A percentile compares a stretch with the other conserved stretches of the same genome.
phyloP scores from a whole-genome alignment of 2,113 vertebrate species.

The Taxidea taxus region DNA sequence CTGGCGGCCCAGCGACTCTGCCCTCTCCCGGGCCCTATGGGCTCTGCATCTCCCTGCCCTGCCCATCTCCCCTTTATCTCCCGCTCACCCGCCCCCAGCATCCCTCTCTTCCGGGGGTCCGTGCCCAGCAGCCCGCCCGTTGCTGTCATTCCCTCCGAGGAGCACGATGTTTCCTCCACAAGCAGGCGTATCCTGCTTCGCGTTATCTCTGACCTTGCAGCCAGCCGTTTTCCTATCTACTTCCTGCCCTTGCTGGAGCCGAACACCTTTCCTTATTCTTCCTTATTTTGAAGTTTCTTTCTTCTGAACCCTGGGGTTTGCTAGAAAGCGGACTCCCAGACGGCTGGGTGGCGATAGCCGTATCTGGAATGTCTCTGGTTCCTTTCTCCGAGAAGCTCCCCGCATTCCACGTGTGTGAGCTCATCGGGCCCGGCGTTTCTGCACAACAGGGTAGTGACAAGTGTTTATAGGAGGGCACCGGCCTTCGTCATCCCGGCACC shows the following conservation, averaged over 20 bases:
- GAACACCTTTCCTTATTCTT: background rate
- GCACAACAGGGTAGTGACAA: background rate
- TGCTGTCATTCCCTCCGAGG: accelerated
- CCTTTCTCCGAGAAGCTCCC: conserved; percentile 4
- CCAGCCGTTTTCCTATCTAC: background rate
- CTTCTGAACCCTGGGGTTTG: background rate
- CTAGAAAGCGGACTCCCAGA: conserved; percentile 23
- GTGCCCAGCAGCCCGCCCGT: background rate
- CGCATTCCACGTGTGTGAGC: background rate
- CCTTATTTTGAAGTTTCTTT: background rate
- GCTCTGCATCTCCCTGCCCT: background rate
- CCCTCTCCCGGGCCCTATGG: background rate
- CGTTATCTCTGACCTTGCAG: background rate
- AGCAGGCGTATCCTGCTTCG: background rate
- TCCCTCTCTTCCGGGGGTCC: background rate
- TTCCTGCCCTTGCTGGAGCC: background rate
- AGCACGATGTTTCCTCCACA: background rate
- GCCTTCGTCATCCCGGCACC: background rate
- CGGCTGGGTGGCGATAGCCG: background rate
- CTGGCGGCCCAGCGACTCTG: accelerated
- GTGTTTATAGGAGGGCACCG: conserved; percentile 9
- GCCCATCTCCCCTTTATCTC: background rate
- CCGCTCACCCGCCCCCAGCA: background rate
- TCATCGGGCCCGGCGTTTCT: background rate
- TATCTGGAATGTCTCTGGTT: background rate